Conservation (phyloP, 2,888 invertebrate genomes). For the Chalcis sispes region DNA sequence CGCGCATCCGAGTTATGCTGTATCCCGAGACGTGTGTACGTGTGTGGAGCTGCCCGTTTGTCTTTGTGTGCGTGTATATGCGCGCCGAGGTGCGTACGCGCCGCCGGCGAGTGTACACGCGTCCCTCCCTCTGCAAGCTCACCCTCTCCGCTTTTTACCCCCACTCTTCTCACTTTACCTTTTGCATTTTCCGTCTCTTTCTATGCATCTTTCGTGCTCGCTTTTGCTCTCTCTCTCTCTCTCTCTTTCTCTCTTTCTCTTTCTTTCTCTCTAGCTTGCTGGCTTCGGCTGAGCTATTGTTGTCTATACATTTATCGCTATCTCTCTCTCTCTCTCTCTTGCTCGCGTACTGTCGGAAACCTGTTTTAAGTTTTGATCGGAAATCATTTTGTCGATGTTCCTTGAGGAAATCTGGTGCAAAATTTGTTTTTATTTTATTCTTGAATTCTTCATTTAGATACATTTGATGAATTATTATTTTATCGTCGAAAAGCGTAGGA, state of each 20-base stretch:
- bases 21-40: not conserved
- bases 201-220: not conserved
- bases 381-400: constrained; percentile 6
- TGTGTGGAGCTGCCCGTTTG: not conserved
- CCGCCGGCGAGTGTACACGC: not conserved
- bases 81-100: not conserved
- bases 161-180: too few species aligned
- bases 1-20: not conserved
- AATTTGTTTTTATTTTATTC: not conserved
- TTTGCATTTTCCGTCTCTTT: not conserved
- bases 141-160: not conserved
- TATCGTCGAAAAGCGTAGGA: too few species aligned
- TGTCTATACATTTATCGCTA: not conserved
- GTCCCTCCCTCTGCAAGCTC: constrained; percentile 33
- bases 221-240: constrained; percentile 3
- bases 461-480: too few species aligned
- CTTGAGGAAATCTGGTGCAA: not conserved
- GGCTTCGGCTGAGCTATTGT: too few species aligned
- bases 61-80: not conserved
- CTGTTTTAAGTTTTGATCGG: constrained; percentile 42
- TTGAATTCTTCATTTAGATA: not conserved
- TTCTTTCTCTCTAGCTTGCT: not conserved
- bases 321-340: not conserved
- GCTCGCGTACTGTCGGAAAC: constrained; percentile 2
- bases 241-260: not conserved